Percentiles rank a stretch among this genome's conserved stretches.
Evolutionary conservation across 2,797 vertebrate species (phyloP).

Genomic region (Intellagama lesueurii): DNA sequence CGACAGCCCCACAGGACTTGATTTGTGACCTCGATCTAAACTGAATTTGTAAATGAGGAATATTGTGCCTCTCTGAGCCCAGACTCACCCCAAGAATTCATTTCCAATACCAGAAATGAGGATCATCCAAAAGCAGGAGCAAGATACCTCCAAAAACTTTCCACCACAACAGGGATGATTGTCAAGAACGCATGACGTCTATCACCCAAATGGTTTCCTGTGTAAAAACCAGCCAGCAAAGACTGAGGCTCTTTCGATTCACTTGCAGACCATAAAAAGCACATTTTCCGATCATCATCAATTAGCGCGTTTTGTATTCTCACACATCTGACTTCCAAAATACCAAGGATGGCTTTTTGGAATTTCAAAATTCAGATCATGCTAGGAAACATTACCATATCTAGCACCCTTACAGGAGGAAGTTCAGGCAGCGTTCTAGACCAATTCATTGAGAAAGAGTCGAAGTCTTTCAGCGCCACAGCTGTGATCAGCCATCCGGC

Average conservation of each 20-base stretch:
- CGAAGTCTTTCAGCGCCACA: background rate
- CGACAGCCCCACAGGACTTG: too few relatives aligned
- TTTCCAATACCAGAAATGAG: too few relatives aligned
- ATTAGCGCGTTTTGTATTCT: constrained; percentile 13
- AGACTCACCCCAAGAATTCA: too few relatives aligned
- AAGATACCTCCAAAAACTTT: too few relatives aligned
- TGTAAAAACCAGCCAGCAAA: background rate
- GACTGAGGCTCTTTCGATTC: background rate
- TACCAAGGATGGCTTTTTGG: background rate
- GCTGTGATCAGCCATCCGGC: background rate
- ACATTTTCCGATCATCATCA: background rate
- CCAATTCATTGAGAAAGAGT: background rate
- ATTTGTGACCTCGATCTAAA: too few relatives aligned
- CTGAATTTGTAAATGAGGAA: too few relatives aligned
- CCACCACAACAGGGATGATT: too few relatives aligned
- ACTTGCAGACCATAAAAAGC: background rate
- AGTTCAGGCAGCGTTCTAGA: background rate
- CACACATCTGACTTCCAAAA: background rate
- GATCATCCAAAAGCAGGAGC: too few relatives aligned
- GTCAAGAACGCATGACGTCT: too few relatives aligned
- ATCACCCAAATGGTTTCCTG: background rate
- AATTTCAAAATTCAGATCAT: background rate
- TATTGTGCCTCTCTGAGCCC: too few relatives aligned
- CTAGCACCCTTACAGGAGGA: fast-evolving
- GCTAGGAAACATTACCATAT: background rate